Evolutionary conservation across 2,797 vertebrate genomes (phyloP).

Genomic region (Poecile montanus): DNA sequence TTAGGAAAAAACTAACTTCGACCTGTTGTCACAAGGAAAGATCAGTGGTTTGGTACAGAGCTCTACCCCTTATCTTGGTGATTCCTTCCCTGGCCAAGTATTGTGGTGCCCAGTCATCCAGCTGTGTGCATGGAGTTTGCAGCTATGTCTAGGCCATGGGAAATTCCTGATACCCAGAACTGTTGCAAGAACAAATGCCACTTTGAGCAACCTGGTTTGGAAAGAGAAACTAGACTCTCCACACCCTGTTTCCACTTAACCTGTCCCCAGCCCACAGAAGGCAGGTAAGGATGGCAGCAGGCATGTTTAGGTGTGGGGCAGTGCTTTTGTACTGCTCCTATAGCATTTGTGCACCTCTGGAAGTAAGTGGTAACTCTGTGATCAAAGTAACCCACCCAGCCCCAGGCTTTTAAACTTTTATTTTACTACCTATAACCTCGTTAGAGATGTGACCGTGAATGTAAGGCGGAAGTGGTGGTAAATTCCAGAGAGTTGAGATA

Average conservation of each 20-base stretch:
- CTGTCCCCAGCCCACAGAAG: not conserved
- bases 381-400: not conserved
- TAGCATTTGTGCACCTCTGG: not conserved
- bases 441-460: rapidly evolving
- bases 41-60: not conserved
- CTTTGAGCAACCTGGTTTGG: not conserved
- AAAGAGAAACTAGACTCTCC: not conserved
- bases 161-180: not conserved
- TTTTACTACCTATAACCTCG: not conserved
- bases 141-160: not conserved
- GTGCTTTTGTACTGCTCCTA: rapidly evolving
- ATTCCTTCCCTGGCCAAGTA: not conserved
- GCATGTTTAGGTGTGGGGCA: not conserved
- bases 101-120: not conserved
- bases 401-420: not conserved
- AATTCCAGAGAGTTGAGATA: not conserved
- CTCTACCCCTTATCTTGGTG: not conserved
- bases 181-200: not conserved
- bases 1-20: not conserved
- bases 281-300: not conserved
- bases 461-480: not conserved
- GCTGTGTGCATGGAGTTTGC: not conserved
- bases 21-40: not conserved
- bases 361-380: not conserved
- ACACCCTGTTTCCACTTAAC: not conserved